Percentiles rank a stretch among this genome's conserved stretches.
Evolutionary conservation across 92 coral and sea anemone genomes (phyloP).

Genomic region (Epizoanthus stellaris): DNA sequence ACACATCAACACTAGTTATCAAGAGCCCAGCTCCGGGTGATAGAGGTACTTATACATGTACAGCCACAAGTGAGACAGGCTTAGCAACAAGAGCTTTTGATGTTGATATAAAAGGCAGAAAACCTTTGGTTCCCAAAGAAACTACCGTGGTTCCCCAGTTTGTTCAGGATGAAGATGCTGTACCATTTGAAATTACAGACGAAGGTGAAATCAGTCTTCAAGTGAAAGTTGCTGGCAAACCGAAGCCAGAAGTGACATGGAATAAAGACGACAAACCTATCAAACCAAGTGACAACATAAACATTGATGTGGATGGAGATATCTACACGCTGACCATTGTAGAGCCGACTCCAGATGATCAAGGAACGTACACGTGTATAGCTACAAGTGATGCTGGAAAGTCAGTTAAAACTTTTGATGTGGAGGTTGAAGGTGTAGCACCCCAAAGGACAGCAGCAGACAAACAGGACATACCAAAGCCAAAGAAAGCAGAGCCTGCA

Average conservation of each 20-base stretch:
- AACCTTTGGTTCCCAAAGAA: conserved; percentile 21
- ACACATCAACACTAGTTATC: conserved; percentile 76
- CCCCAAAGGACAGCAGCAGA: background rate
- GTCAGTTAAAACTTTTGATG: conserved; percentile 68
- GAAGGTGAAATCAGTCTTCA: conserved; percentile 85
- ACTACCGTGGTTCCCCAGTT: conserved; percentile 57
- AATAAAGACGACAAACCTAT: conserved; percentile 69
- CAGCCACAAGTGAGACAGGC: conserved; percentile 80
- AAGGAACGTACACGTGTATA: conserved; percentile 54
- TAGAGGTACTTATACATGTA: conserved; percentile 80
- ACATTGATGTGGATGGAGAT: conserved; percentile 70
- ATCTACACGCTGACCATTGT: conserved; percentile 63
- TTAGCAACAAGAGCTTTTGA: conserved; percentile 78
- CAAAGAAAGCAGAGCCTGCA: background rate
- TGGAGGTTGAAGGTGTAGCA: conserved; percentile 62
- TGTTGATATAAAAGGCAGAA: conserved; percentile 80
- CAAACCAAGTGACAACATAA: conserved; percentile 57
- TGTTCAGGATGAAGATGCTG: conserved; percentile 48
- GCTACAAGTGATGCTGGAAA: conserved; percentile 52
- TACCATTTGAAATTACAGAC: conserved; percentile 80
- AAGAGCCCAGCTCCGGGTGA: conserved; percentile 79
- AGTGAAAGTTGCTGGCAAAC: conserved; percentile 77
- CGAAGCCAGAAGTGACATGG: conserved; percentile 76
- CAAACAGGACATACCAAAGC: background rate
- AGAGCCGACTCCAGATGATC: conserved; percentile 63